Percentiles rank a stretch among this genome's conserved stretches.
These are phyloP conservation scores for Melinaea marsaeus DNA, from an alignment of 2,888 invertebrate genomes.

Conservation along the genomic window DNA sequence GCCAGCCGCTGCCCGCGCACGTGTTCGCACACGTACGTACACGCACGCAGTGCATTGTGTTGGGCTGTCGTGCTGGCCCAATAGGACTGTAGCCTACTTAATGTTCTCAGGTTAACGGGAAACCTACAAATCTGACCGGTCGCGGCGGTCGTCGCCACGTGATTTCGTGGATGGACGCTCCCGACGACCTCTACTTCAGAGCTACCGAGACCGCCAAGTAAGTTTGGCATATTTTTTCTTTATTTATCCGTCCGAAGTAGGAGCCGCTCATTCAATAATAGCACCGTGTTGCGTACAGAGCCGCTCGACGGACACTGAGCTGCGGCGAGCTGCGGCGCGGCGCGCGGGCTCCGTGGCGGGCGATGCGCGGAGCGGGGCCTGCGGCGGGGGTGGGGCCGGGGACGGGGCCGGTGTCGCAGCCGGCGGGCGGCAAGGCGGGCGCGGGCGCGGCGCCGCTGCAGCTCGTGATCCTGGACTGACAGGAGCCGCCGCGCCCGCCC, in stretches of 20 bases:
- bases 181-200: slow-evolving; percentile 97
- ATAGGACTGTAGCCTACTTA: no score
- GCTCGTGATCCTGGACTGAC: slow-evolving; percentile 87
- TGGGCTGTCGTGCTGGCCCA: no score
- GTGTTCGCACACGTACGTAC: slow-evolving; percentile 79
- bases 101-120: slow-evolving; percentile 82
- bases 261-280: no score
- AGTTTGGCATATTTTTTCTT: slow-evolving; percentile 49
- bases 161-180: slow-evolving; percentile 98
- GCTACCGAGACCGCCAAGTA: slow-evolving; percentile 94
- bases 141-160: slow-evolving; percentile 92
- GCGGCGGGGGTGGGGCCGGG: slow-evolving; percentile 83
- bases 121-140: slow-evolving; percentile 88
- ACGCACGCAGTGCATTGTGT: not conserved
- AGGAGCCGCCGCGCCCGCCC: slow-evolving; percentile 64
- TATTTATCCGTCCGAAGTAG: not conserved
- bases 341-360: slow-evolving; percentile 91
- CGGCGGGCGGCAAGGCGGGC: slow-evolving; percentile 33
- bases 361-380: slow-evolving; percentile 77
- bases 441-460: slow-evolving; percentile 48
- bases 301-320: slow-evolving; percentile 88
- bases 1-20: slow-evolving; percentile 83
- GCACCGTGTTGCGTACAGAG: slow-evolving; percentile 70
- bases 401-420: slow-evolving; percentile 63
- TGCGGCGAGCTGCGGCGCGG: slow-evolving; percentile 88